A percentile compares a stretch with the other conserved stretches of the same genome.
Conservation (phyloP, 2,888 invertebrate genomes). For the Plusia festucae region DNA sequence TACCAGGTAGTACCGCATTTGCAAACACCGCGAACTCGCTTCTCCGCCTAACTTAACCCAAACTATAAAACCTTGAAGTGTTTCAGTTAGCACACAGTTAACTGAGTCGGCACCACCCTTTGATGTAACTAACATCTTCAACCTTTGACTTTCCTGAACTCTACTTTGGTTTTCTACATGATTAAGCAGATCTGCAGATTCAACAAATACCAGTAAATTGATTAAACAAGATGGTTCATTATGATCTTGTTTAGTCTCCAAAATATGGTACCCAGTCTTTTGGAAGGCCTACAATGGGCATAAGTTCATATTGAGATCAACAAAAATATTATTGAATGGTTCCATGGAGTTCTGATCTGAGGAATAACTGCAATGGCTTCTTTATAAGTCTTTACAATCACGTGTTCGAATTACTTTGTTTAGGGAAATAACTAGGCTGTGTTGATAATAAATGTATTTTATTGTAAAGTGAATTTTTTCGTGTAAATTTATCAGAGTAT, state of each 20-base stretch:
- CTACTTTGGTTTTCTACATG: constrained; percentile 26
- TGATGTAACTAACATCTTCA: constrained; percentile 42
- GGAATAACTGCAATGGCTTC: too few species aligned
- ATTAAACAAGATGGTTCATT: background rate
- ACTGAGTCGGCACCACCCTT: constrained; percentile 37
- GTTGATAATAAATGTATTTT: too few species aligned
- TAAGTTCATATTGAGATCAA: too few species aligned
- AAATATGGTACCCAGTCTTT: background rate
- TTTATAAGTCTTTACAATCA: too few species aligned
- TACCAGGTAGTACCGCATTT: background rate
- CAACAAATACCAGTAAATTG: background rate
- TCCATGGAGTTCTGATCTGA: too few species aligned
- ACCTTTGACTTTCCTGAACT: constrained; percentile 27
- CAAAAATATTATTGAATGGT: too few species aligned
- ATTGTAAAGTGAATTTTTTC: too few species aligned
- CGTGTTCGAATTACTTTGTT: too few species aligned
- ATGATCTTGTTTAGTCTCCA: background rate
- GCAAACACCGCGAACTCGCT: background rate
- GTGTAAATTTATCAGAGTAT: too few species aligned
- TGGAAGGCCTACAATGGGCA: too few species aligned
- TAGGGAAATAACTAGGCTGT: too few species aligned
- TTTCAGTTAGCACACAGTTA: constrained; percentile 46
- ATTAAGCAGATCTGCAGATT: constrained; percentile 7
- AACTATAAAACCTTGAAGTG: constrained; percentile 39
- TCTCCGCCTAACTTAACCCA: constrained; percentile 15